Conservation (phyloP, 2,797 vertebrate genomes). For the Alosa sapidissima region DNA sequence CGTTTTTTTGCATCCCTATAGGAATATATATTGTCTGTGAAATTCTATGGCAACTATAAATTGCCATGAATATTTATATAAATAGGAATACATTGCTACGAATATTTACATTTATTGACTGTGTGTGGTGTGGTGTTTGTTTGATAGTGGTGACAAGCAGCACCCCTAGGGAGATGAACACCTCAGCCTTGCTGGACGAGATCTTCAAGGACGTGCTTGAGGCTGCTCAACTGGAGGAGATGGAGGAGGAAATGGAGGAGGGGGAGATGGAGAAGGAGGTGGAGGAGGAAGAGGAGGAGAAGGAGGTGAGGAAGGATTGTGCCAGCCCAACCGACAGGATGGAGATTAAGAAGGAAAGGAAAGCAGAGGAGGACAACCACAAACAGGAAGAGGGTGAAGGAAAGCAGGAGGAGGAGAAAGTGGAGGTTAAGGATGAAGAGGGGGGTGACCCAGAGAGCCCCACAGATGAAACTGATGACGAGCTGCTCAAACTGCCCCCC, state of each 20-base stretch:
- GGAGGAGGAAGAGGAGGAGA: not conserved
- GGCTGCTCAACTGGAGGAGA: constrained; percentile 59
- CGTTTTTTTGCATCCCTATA: no score
- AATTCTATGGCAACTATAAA: no score
- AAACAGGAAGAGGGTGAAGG: constrained; percentile 46
- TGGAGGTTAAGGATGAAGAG: not conserved
- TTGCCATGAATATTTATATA: no score
- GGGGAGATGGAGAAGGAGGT: not conserved
- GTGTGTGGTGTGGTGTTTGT: constrained; percentile 1
- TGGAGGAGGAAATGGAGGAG: constrained; percentile 33
- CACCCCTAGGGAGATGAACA: constrained; percentile 60
- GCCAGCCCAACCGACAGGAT: not conserved
- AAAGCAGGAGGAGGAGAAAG: constrained; percentile 28
- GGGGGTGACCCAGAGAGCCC: constrained; percentile 37
- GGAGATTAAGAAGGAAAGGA: no score
- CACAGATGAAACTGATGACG: constrained; percentile 56
- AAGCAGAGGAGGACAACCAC: constrained; percentile 19
- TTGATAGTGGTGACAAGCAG: constrained; percentile 47
- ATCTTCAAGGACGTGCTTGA: constrained; percentile 79
- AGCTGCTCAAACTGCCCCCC: constrained; percentile 69
- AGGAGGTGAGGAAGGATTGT: not conserved
- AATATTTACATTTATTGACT: no score
- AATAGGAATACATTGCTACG: no score
- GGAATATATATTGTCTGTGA: no score
- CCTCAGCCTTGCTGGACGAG: constrained; percentile 71